These are phyloP conservation scores for Gobiocypris rarus DNA, from an alignment of 2,113 vertebrate species.

Conservation along the genomic window DNA sequence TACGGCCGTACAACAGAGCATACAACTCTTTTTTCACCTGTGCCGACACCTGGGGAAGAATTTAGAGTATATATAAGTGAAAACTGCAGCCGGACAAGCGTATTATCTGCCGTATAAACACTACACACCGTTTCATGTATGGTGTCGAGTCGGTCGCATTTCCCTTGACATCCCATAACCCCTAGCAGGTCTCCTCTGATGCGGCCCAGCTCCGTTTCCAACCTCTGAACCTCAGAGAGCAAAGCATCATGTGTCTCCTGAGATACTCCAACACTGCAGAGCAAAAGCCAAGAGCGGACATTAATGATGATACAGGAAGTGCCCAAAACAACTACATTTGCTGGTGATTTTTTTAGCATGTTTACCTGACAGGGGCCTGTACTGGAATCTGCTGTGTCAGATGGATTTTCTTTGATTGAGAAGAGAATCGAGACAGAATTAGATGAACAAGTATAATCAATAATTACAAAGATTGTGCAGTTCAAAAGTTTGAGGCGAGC, in stretches of 20 bases:
- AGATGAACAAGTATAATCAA: not conserved
- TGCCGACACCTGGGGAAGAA: slow-evolving; percentile 73
- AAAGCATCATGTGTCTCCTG: slow-evolving; percentile 76
- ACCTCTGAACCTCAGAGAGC: slow-evolving; percentile 73
- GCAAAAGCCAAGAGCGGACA: not conserved
- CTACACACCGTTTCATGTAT: slow-evolving; percentile 71
- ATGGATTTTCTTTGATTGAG: slow-evolving; percentile 63
- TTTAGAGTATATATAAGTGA: not conserved
- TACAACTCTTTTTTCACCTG: slow-evolving; percentile 82
- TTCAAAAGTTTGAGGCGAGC: not conserved
- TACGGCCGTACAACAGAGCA: slow-evolving; percentile 78
- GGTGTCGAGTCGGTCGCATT: slow-evolving; percentile 77
- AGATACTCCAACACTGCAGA: slow-evolving; percentile 68
- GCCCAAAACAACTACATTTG: not conserved
- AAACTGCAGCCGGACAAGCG: not conserved
- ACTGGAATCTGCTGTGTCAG: slow-evolving; percentile 63
- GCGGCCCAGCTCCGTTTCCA: slow-evolving; percentile 81
- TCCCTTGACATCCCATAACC: slow-evolving; percentile 67
- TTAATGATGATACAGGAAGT: not conserved
- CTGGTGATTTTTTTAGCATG: not conserved
- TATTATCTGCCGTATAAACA: not conserved
- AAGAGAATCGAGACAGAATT: not conserved
- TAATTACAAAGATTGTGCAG: not conserved
- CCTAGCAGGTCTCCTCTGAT: slow-evolving; percentile 78
- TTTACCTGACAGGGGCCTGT: slow-evolving; percentile 75